Percentiles rank a stretch among this genome's conserved stretches.
These are phyloP conservation scores for Hydra vulgaris DNA, from an alignment of 30 jellyfish, hydroid and myxozoan genomes.

Conservation along the genomic window DNA sequence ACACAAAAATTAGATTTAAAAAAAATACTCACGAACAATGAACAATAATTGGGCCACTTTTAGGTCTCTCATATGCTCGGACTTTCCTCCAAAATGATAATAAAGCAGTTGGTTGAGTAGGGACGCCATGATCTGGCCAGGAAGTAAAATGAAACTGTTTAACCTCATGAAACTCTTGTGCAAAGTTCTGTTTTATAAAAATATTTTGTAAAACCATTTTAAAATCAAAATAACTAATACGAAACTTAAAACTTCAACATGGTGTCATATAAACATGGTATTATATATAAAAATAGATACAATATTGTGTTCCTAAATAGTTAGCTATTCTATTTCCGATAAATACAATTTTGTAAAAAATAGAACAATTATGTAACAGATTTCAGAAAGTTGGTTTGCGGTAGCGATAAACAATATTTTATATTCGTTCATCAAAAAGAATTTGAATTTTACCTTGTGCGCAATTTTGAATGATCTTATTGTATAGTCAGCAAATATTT, in stretches of 20 bases:
- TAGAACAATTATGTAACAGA: too few relatives aligned
- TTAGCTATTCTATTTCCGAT: too few relatives aligned
- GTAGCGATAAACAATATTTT: too few relatives aligned
- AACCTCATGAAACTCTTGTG: constrained; percentile 69
- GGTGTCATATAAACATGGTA: not conserved
- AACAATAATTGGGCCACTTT: constrained; percentile 75
- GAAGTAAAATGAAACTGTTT: constrained; percentile 84
- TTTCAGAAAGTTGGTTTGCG: too few relatives aligned
- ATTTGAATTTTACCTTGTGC: not conserved
- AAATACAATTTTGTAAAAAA: too few relatives aligned
- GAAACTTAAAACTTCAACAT: not conserved
- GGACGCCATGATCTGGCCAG: constrained; percentile 98
- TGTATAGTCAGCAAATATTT: constrained; percentile 68
- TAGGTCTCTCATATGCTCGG: constrained; percentile 48
- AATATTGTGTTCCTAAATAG: too few relatives aligned
- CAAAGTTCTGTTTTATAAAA: constrained; percentile 25
- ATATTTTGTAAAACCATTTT: too few relatives aligned
- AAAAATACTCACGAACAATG: constrained; percentile 68
- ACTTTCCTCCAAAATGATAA: constrained; percentile 69
- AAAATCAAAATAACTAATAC: too few relatives aligned
- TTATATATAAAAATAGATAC: too few relatives aligned
- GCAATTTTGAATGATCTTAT: constrained; percentile 59
- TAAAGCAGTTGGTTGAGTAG: constrained; percentile 64
- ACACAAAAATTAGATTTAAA: too few relatives aligned
- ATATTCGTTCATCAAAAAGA: too few relatives aligned